These are phyloP conservation scores for Drymodes brunneopygia DNA, from an alignment of 2,113 vertebrate genomes.

Conservation along the genomic window DNA sequence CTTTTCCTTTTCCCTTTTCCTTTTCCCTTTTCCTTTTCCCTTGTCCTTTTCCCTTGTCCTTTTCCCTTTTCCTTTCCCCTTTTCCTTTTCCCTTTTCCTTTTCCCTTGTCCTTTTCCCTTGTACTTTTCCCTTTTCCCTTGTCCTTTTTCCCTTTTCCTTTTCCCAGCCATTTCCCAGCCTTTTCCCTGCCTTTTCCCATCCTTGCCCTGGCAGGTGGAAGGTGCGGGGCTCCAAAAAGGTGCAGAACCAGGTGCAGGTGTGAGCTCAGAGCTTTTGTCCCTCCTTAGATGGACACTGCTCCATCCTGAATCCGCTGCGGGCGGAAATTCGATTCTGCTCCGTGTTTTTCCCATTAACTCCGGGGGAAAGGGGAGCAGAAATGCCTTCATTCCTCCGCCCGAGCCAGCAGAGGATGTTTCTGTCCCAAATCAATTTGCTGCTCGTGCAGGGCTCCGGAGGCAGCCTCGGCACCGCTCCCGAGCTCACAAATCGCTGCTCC, in stretches of 20 bases:
- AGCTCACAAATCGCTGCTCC: accelerated
- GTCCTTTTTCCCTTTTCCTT: too few relatives aligned
- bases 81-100: too few relatives aligned
- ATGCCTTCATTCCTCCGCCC: not conserved
- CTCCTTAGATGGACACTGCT: not conserved
- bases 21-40: too few relatives aligned
- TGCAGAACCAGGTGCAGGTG: not conserved
- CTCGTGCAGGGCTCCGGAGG: not conserved
- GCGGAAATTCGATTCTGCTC: accelerated
- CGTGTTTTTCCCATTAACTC: not conserved
- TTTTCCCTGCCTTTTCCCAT: too few relatives aligned
- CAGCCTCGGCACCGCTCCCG: not conserved
- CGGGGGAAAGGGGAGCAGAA: not conserved
- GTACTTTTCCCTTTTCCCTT: too few relatives aligned
- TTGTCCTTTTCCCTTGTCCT: too few relatives aligned
- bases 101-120: too few relatives aligned
- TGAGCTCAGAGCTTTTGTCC: not conserved
- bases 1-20: too few relatives aligned
- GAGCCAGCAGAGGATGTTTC: constrained; percentile 9
- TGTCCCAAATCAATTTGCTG: not conserved
- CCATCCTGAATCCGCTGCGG: accelerated
- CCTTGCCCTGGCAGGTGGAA: not conserved
- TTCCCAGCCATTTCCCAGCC: too few relatives aligned
- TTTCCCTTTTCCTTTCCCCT: too few relatives aligned
- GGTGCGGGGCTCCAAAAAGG: not conserved